Percentiles rank a stretch among this genome's conserved stretches.
Evolutionary conservation across 2,797 vertebrate genomes (phyloP).

Genomic region (Acipenser transmontanus): DNA sequence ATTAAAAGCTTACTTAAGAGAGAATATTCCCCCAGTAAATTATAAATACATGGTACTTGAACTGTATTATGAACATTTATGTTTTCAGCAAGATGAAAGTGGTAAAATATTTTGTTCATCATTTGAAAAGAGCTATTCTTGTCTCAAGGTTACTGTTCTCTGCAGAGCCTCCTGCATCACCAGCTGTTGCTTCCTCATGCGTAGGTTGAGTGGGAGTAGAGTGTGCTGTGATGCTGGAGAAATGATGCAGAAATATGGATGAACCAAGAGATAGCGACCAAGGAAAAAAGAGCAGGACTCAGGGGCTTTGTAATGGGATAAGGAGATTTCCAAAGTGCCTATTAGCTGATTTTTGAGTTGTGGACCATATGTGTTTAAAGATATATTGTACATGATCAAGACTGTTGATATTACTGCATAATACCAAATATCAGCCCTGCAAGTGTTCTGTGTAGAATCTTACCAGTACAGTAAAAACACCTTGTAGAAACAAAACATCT

Average conservation of each 20-base stretch:
- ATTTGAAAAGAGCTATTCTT: background rate
- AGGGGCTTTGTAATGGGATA: too few species aligned
- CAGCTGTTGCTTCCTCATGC: background rate
- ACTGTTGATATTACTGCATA: too few species aligned
- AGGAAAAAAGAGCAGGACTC: background rate
- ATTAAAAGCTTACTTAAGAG: slow-evolving; percentile 29
- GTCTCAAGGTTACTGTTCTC: background rate
- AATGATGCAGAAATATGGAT: slow-evolving; percentile 1
- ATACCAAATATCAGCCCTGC: too few species aligned
- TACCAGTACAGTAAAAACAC: too few species aligned
- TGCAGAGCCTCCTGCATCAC: background rate
- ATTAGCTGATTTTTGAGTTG: too few species aligned
- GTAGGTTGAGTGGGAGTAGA: background rate
- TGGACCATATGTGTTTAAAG: too few species aligned
- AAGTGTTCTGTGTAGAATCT: too few species aligned
- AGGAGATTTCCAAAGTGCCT: too few species aligned
- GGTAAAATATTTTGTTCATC: background rate
- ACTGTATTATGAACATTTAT: background rate
- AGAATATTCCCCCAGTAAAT: slow-evolving; percentile 24
- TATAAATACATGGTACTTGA: background rate
- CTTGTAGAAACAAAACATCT: too few species aligned
- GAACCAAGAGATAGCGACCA: background rate
- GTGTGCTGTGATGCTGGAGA: background rate
- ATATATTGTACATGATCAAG: too few species aligned
- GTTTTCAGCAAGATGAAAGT: background rate